Conservation (phyloP, 1,140 invertebrate species). For the Trinorchestia longiramus region DNA sequence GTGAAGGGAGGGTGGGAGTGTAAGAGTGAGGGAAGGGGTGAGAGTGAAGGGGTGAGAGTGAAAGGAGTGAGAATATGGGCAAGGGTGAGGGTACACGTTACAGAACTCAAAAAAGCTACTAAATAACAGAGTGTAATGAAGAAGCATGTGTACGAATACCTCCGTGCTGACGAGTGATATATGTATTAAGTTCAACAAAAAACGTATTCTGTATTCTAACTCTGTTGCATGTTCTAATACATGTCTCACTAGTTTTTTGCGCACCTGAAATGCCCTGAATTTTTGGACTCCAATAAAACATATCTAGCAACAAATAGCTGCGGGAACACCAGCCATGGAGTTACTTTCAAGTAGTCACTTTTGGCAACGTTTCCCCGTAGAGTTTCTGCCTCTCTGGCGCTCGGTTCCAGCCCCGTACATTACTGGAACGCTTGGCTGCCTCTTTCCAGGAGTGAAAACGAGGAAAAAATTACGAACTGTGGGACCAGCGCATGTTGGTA, state of each 20-base stretch:
- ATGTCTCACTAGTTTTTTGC: not conserved
- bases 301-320: not conserved
- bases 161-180: too few species aligned
- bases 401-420: not conserved
- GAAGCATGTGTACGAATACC: too few species aligned
- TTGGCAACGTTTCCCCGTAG: constrained; percentile 6
- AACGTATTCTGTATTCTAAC: not conserved
- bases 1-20: too few species aligned
- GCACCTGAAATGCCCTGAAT: not conserved
- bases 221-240: not conserved
- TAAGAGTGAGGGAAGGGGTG: too few species aligned
- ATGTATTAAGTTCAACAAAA: too few species aligned
- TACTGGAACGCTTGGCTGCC: constrained; percentile 1
- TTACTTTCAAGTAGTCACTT: not conserved
- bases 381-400: not conserved
- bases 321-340: not conserved
- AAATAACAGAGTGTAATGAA: too few species aligned
- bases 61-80: not conserved
- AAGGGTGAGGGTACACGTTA: not conserved
- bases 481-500: not conserved
- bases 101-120: too few species aligned
- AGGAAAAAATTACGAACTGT: not conserved
- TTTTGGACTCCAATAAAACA: not conserved
- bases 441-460: not conserved
- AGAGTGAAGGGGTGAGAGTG: too few species aligned